Percentiles rank a stretch among this genome's conserved stretches.
Conservation (phyloP, 2,888 invertebrate species). For the Drosophila nr. medialis region DNA sequence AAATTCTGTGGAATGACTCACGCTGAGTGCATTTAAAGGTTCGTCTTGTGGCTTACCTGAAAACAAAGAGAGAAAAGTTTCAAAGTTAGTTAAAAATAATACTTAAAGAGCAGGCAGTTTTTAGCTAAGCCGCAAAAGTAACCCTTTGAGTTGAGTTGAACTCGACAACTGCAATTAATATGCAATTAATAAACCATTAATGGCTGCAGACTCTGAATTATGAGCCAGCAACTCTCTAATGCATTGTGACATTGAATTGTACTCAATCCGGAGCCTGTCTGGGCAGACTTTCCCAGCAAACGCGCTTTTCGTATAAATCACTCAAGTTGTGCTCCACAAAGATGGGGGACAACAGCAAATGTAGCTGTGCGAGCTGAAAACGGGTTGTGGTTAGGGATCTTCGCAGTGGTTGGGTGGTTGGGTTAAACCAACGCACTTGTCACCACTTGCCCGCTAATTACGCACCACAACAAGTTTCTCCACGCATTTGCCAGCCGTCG, state of each 20-base stretch:
- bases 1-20: constrained; percentile 23
- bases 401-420: constrained; percentile 5
- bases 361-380: constrained; percentile 37
- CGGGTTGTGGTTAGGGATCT: constrained; percentile 31
- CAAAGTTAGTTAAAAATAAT: constrained; percentile 27
- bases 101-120: constrained; percentile 40
- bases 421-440: constrained; percentile 57
- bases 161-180: constrained; percentile 54
- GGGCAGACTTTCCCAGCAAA: constrained; percentile 62
- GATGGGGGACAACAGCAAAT: constrained; percentile 24
- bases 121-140: constrained; percentile 18
- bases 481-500: constrained; percentile 8
- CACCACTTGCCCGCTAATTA: constrained; percentile 66
- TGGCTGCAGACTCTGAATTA: constrained; percentile 16
- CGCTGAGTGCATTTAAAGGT: constrained; percentile 9
- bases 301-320: constrained; percentile 70
- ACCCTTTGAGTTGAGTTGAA: no score
- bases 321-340: constrained; percentile 40
- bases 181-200: constrained; percentile 63
- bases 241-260: constrained; percentile 51
- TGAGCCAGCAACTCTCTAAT: constrained; percentile 37
- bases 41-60: constrained; percentile 60
- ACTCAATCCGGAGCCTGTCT: constrained; percentile 10
- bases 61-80: constrained; percentile 28
- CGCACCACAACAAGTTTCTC: constrained; percentile 61